A percentile compares a stretch with the other conserved stretches of the same genome.
phyloP scores from a whole-genome alignment of 2,113 vertebrate species.

The Cebidichthys violaceus region DNA sequence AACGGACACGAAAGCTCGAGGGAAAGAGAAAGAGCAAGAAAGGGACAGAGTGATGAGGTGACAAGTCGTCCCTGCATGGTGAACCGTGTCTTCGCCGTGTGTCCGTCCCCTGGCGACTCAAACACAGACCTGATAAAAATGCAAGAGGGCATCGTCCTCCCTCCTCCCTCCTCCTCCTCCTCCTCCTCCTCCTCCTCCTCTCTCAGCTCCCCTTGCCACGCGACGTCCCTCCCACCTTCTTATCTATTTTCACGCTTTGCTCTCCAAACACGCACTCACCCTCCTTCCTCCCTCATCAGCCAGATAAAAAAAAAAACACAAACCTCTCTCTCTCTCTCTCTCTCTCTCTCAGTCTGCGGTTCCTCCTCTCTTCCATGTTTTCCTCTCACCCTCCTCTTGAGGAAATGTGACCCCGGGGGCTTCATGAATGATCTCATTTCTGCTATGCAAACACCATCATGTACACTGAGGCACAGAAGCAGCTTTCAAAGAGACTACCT shows the following conservation, averaged over 20 bases:
- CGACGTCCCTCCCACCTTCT: conserved; percentile 21
- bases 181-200: no score
- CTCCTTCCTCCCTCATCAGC: conserved; percentile 38
- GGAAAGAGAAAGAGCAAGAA: conserved; percentile 15
- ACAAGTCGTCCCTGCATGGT: conserved; percentile 52
- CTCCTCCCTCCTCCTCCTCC: not conserved
- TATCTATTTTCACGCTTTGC: conserved; percentile 53
- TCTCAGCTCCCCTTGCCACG: conserved; percentile 13
- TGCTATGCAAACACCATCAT: conserved; percentile 64
- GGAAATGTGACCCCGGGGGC: conserved; percentile 65
- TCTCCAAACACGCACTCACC: conserved; percentile 48
- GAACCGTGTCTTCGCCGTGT: conserved; percentile 43
- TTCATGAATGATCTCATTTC: conserved; percentile 76
- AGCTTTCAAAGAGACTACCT: conserved; percentile 43
- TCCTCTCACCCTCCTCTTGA: conserved; percentile 40
- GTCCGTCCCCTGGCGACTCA: conserved; percentile 50
- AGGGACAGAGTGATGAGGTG: conserved; percentile 51
- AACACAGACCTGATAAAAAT: conserved; percentile 63
- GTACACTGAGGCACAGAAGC: conserved; percentile 35
- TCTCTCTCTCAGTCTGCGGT: not conserved
- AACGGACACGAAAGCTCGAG: not conserved
- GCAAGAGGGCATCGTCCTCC: conserved; percentile 33
- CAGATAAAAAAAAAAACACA: conserved; percentile 34
- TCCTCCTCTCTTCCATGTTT: conserved; percentile 6
- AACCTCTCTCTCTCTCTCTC: conserved; percentile 9